Evolutionary conservation across 2,888 invertebrate genomes (phyloP).

Genomic region (Halictus ligatus): DNA sequence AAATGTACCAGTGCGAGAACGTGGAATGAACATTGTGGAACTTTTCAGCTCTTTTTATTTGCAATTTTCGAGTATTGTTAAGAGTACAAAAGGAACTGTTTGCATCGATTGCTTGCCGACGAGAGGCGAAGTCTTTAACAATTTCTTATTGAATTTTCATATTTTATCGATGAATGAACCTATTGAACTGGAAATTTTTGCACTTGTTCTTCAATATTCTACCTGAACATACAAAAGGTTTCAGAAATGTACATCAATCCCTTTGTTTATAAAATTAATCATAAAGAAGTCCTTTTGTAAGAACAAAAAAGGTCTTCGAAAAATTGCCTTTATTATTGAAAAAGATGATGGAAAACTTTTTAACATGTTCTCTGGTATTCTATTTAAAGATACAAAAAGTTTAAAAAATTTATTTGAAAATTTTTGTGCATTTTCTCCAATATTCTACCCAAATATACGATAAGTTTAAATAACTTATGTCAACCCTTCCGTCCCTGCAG

Average conservation of each 20-base stretch:
- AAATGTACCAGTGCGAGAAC: background rate
- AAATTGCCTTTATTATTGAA: no score
- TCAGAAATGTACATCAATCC: background rate
- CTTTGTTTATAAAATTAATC: background rate
- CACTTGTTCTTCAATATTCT: background rate
- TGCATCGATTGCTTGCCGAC: background rate
- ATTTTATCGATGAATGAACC: background rate
- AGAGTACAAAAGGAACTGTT: background rate
- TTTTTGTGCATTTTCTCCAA: background rate
- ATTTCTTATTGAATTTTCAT: background rate
- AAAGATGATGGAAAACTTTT: no score
- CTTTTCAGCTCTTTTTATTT: background rate
- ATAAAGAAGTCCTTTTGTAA: no score
- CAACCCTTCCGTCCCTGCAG: background rate
- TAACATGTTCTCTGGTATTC: no score
- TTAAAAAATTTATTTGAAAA: background rate
- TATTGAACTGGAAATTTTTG: background rate
- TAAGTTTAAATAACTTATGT: background rate
- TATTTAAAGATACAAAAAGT: no score
- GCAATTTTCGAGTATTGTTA: constrained; percentile 3
- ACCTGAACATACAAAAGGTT: background rate
- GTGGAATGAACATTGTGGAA: background rate
- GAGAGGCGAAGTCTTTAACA: background rate
- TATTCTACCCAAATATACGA: background rate
- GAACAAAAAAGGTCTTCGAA: no score